phyloP scores from a whole-genome alignment of 2,113 vertebrate genomes.

The Nanorana parkeri region DNA sequence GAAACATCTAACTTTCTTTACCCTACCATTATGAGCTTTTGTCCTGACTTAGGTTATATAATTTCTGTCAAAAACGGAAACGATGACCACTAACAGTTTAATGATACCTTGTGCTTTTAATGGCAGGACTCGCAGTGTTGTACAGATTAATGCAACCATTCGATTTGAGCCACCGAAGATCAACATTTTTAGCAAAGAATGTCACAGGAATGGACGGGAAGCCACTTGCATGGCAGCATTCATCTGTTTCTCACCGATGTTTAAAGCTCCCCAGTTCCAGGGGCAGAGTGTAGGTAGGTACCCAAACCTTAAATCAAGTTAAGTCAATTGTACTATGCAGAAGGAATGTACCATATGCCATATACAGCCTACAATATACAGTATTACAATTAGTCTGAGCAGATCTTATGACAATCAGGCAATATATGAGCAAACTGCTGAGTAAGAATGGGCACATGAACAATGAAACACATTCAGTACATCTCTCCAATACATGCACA shows the following conservation, averaged over 20 bases:
- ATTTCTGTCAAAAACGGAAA: too few relatives aligned
- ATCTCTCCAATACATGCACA: too few relatives aligned
- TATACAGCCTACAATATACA: too few relatives aligned
- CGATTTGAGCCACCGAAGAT: conserved; percentile 90
- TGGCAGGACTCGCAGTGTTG: conserved; percentile 87
- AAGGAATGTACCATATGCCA: neutral
- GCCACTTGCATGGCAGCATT: conserved; percentile 92
- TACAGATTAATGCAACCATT: conserved; percentile 82
- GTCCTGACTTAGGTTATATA: neutral
- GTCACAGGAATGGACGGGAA: conserved; percentile 84
- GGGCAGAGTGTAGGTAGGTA: conserved; percentile 80
- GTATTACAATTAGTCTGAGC: too few relatives aligned
- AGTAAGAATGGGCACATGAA: too few relatives aligned
- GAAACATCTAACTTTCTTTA: too few relatives aligned
- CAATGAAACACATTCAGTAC: too few relatives aligned
- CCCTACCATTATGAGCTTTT: neutral
- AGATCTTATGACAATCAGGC: too few relatives aligned
- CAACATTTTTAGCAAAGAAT: conserved; percentile 97
- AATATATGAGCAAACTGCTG: neutral
- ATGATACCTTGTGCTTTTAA: rapidly evolving
- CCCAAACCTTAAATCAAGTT: neutral
- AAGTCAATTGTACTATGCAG: too few relatives aligned
- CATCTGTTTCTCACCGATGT: conserved; percentile 86
- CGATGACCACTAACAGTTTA: neutral
- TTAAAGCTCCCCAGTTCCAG: conserved; percentile 80